phyloP scores from a whole-genome alignment of 2,113 vertebrate species.

The Lamprologus speciosus region DNA sequence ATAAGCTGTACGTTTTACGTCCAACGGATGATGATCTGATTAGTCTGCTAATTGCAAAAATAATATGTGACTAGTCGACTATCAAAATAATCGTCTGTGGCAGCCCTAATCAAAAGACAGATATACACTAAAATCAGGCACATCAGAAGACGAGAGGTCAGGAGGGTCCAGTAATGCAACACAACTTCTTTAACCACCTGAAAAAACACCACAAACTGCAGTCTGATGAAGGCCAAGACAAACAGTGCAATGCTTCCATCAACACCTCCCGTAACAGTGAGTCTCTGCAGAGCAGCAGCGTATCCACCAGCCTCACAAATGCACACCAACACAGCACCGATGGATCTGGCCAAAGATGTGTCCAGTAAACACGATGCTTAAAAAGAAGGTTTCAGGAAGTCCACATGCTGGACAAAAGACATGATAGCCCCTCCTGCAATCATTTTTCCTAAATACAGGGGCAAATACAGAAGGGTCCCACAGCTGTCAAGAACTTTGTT shows the following conservation, averaged over 20 bases:
- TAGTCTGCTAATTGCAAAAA: fast-evolving
- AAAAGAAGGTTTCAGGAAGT: neutral
- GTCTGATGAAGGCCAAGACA: neutral
- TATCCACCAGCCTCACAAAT: neutral
- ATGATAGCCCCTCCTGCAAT: neutral
- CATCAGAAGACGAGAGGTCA: neutral
- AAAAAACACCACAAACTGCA: neutral
- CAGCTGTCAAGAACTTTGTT: neutral
- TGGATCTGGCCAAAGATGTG: neutral
- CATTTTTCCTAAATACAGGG: neutral
- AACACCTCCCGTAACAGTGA: neutral
- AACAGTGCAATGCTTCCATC: neutral
- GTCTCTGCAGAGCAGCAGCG: neutral
- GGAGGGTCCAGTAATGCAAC: fast-evolving
- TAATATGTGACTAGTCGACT: too few species aligned
- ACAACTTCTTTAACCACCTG: neutral
- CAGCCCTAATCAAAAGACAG: neutral
- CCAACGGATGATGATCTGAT: too few species aligned
- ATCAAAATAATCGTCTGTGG: too few species aligned
- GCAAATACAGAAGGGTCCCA: neutral
- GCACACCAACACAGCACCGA: neutral
- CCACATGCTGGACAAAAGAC: neutral
- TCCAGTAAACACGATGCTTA: neutral
- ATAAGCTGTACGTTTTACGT: fast-evolving
- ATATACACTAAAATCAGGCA: neutral